A percentile compares a stretch with the other conserved stretches of the same genome.
phyloP scores from a whole-genome alignment of 2,888 invertebrate species.

The Parelbella ahira region DNA sequence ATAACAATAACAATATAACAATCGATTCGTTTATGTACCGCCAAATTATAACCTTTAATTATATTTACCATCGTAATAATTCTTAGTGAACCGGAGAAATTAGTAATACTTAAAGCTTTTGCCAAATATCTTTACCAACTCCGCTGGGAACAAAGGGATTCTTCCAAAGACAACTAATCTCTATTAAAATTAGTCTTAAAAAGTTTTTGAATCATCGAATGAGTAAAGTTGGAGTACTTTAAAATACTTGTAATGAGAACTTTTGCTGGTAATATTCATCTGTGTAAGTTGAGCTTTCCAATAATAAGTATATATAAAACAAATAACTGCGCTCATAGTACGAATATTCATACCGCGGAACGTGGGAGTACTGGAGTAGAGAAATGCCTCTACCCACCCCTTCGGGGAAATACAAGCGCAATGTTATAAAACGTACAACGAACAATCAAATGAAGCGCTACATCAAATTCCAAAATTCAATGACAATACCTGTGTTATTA shows the following conservation, averaged over 20 bases:
- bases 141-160: not conserved
- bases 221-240: not conserved
- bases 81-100: not conserved
- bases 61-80: constrained; percentile 10
- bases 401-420: too few species aligned
- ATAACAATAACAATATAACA: too few species aligned
- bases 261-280: too few species aligned
- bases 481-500: constrained; percentile 4
- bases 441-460: too few species aligned
- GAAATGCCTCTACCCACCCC: too few species aligned
- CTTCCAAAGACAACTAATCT: constrained; percentile 3
- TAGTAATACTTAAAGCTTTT: constrained; percentile 12
- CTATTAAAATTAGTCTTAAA: not conserved
- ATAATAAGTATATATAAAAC: too few species aligned
- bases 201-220: not conserved
- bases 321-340: too few species aligned
- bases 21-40: constrained; percentile 12
- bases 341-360: too few species aligned
- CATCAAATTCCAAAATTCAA: constrained; percentile 7
- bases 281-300: too few species aligned
- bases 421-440: too few species aligned
- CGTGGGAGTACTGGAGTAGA: too few species aligned
- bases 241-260: not conserved
- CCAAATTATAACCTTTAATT: constrained; percentile 24
- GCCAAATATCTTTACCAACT: constrained; percentile 5